Conservation (phyloP, 37 sponge, comb jelly and placozoan genomes). For the Ephydatia muelleri region DNA sequence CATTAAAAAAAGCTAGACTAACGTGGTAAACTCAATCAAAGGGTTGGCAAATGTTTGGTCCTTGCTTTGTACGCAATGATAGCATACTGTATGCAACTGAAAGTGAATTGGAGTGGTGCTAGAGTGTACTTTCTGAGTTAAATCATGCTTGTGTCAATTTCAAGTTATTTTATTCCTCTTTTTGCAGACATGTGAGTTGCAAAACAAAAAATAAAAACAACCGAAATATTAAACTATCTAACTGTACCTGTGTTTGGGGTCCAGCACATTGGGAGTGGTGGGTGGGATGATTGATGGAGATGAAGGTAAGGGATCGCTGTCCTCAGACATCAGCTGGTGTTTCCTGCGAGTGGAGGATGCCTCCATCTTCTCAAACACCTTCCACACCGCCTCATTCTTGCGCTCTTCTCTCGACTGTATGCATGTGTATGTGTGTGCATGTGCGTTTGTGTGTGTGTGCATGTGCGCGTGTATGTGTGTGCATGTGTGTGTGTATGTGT, state of each 20-base stretch:
- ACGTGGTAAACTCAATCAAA: no score
- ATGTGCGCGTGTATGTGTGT: no score
- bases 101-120: no score
- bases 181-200: no score
- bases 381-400: conserved; percentile 71
- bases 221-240: background rate
- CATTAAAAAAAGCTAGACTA: no score
- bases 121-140: no score
- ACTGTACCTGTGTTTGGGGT: background rate
- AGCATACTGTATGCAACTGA: no score
- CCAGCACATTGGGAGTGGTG: background rate
- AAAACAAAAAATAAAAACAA: no score
- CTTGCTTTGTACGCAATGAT: no score
- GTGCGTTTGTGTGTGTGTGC: background rate
- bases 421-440: background rate
- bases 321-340: conserved; percentile 52
- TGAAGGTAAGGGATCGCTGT: conserved; percentile 13
- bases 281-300: conserved; percentile 15
- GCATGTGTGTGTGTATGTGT: background rate
- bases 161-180: no score
- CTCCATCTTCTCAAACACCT: conserved; percentile 81
- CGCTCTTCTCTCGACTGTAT: conserved; percentile 71
- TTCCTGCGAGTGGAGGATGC: conserved; percentile 36
- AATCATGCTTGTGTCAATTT: no score
- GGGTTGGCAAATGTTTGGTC: no score